These are phyloP conservation scores for Poeciliopsis infans DNA, from an alignment of 2,797 vertebrate species.

Conservation along the genomic window DNA sequence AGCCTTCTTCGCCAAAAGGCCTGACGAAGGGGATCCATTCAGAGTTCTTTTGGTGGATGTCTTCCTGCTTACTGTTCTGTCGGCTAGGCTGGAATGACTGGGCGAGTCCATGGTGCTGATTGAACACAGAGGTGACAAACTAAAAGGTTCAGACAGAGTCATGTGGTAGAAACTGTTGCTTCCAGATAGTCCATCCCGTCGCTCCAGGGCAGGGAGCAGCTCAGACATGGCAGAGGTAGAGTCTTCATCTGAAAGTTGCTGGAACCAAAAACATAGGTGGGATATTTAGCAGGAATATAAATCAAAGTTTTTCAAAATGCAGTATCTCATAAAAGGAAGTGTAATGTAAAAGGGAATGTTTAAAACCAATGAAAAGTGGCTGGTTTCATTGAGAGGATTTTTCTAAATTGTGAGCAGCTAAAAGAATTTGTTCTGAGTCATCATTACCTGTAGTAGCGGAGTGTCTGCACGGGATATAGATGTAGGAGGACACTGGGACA, in stretches of 20 bases:
- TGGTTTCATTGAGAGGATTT: background rate
- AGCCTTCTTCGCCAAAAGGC: slow-evolving; percentile 64
- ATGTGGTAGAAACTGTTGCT: slow-evolving; percentile 57
- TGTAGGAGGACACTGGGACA: slow-evolving; percentile 83
- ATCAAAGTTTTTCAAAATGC: background rate
- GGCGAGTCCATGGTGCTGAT: slow-evolving; percentile 40
- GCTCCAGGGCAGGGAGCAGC: slow-evolving; percentile 66
- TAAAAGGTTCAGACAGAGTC: slow-evolving; percentile 46
- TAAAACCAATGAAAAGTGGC: background rate
- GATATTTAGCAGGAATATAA: background rate
- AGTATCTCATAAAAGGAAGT: background rate
- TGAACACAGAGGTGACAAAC: slow-evolving; percentile 33
- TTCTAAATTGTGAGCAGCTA: background rate
- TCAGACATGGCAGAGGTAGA: slow-evolving; percentile 62
- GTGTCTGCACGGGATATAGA: slow-evolving; percentile 85
- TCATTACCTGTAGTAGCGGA: slow-evolving; percentile 67
- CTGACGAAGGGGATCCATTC: slow-evolving; percentile 69
- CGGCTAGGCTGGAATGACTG: slow-evolving; percentile 17
- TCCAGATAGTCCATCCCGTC: slow-evolving; percentile 66
- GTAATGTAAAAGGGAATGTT: background rate
- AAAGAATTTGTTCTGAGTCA: background rate
- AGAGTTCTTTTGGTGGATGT: slow-evolving; percentile 83
- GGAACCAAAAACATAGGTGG: background rate
- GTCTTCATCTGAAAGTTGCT: slow-evolving; percentile 55
- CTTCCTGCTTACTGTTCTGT: slow-evolving; percentile 75